Conservation (phyloP, 2,888 invertebrate genomes). For the Cephalotes varians region DNA sequence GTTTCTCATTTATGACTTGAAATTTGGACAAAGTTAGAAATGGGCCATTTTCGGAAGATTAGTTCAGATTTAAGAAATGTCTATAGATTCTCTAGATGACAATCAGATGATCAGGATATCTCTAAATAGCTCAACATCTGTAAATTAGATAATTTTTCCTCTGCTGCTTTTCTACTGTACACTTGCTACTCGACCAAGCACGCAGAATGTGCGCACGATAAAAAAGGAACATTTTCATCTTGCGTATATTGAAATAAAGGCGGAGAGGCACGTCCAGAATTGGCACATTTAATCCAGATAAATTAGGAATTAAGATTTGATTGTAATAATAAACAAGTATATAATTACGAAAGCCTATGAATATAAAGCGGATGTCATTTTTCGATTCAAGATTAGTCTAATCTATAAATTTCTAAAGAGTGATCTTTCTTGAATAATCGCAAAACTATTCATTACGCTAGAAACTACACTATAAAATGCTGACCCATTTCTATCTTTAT, state of each 20-base stretch:
- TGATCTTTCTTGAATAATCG: not conserved
- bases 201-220: not conserved
- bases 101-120: not conserved
- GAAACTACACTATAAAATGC: not conserved
- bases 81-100: not conserved
- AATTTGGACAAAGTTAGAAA: constrained; percentile 80
- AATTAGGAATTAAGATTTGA: not conserved
- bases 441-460: not conserved
- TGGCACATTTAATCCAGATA: not conserved
- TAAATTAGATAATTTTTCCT: not conserved
- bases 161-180: not conserved
- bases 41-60: constrained; percentile 72
- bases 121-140: not conserved
- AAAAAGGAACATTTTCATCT: not conserved
- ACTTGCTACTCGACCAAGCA: not conserved
- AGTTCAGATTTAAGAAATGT: constrained; percentile 6
- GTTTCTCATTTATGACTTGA: constrained; percentile 81
- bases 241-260: not conserved
- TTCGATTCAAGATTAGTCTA: not conserved
- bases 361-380: not conserved
- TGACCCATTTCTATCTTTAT: constrained; percentile 74
- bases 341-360: constrained; percentile 1
- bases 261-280: not conserved
- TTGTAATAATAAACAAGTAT: not conserved
- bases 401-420: not conserved